Evolutionary conservation across 2,888 invertebrate genomes (phyloP), one percentile per base, ranked within the genome.

Genomic region (Siphlonurus alternatus): DNA sequence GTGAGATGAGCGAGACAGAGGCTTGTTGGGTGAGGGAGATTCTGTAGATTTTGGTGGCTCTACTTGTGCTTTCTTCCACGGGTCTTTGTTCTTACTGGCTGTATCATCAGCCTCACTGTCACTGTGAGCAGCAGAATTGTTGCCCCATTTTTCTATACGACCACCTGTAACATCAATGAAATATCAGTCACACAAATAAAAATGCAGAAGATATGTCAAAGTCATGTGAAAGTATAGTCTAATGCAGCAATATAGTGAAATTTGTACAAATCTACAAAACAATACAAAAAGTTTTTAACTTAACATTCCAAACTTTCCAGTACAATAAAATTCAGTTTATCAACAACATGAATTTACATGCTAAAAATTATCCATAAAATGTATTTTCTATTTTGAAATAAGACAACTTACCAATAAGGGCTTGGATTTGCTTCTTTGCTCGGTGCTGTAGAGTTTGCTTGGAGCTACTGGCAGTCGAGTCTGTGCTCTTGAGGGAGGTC

Each of bases 381-480:
- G n/a, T n/a, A n/a, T n/a, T n/a, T n/a, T n/a, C n/a, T n/a, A n/a
- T n/a, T n/a, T n/a, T n/a, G n/a, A n/a, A n/a, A n/a, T n/a, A n/a
- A n/a, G n/a, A n/a, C n/a, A n/a, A 0, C 69, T 67, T 68, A 73
- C 74, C 72, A 62, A 75, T 73, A 25, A 75, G 70, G 1, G 76
- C 76, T 67, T 76, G 77, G 62, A 78, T 71, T 65, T 78, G 77
- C 68, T 76, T 75, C 68, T 76, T 77, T 2, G 78, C 78, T 66
- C 75, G 73, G 63, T 74, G 74, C 63, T 74, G 73, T 68, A 77
- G 74, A 19, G 77, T 76, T 66, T 74, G 73, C 65, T 73, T 72
- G 25, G 38, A 38, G 38, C 7, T 38, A 38, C 38, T 38, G 38
- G 38, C 38, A 38, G 7, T 38, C 7, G 38, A 38, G 38, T 67